Conservation (phyloP, 2,888 invertebrate genomes). For the Synergus laeviventris region DNA sequence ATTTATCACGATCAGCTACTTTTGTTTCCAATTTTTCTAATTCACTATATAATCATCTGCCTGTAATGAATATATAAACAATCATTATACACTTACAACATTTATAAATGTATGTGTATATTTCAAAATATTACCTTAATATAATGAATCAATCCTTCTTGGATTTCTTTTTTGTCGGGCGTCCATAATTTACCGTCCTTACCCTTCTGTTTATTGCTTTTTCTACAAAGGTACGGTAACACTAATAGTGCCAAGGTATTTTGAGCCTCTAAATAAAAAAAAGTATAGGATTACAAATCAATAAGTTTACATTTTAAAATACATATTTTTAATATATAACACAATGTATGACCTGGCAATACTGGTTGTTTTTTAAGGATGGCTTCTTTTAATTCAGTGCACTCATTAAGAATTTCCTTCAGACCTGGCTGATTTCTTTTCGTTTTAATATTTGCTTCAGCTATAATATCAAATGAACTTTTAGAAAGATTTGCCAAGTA, state of each 20-base stretch:
- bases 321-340: too few relatives aligned
- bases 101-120: background rate
- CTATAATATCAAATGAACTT: background rate
- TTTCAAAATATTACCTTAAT: background rate
- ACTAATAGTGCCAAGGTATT: background rate
- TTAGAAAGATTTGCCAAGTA: background rate
- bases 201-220: background rate
- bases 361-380: too few relatives aligned
- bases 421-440: background rate
- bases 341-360: too few relatives aligned
- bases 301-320: background rate
- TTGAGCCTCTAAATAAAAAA: background rate
- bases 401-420: background rate
- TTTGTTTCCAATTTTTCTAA: too few relatives aligned
- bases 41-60: too few relatives aligned
- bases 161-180: background rate
- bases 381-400: background rate
- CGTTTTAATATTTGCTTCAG: background rate
- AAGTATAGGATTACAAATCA: background rate
- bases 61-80: too few relatives aligned
- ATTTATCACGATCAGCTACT: too few relatives aligned
- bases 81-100: background rate
- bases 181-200: background rate
- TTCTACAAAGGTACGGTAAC: background rate
- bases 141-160: background rate